Conservation (phyloP, 1,140 invertebrate species). For the Danaus melanippus region DNA sequence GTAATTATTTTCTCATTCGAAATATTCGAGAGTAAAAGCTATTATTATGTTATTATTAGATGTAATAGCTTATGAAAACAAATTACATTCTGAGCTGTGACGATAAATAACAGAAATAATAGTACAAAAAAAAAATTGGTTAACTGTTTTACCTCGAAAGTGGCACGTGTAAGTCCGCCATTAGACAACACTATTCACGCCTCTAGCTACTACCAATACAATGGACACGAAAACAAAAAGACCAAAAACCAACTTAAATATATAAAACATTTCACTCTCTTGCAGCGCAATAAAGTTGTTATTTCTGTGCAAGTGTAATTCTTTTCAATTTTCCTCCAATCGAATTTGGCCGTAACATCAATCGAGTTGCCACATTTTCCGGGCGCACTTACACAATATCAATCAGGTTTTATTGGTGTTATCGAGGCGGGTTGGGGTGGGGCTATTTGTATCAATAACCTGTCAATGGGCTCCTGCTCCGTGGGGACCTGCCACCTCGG, state of each 20-base stretch:
- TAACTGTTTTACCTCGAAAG: constrained; percentile 9
- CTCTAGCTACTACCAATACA: constrained; percentile 56
- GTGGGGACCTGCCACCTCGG: constrained; percentile 38
- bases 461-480: constrained; percentile 59
- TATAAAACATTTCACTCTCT: constrained; percentile 27
- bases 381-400: constrained; percentile 71
- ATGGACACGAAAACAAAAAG: constrained; percentile 24
- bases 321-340: constrained; percentile 70
- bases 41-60: no score
- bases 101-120: no score
- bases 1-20: no score
- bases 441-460: constrained; percentile 71
- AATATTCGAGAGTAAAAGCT: no score
- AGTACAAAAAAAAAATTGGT: constrained; percentile 1
- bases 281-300: constrained; percentile 20
- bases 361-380: constrained; percentile 71
- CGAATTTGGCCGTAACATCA: constrained; percentile 69
- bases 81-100: no score
- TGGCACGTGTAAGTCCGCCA: constrained; percentile 40
- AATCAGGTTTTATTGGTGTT: constrained; percentile 72
- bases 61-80: no score
- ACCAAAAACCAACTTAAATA: constrained; percentile 14
- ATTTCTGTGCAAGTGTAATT: constrained; percentile 28
- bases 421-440: constrained; percentile 41
- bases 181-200: constrained; percentile 65